Evolutionary conservation across 35 echinoderm and acorn worm genomes (phyloP).

Genomic region (Nesometra sesokonis): DNA sequence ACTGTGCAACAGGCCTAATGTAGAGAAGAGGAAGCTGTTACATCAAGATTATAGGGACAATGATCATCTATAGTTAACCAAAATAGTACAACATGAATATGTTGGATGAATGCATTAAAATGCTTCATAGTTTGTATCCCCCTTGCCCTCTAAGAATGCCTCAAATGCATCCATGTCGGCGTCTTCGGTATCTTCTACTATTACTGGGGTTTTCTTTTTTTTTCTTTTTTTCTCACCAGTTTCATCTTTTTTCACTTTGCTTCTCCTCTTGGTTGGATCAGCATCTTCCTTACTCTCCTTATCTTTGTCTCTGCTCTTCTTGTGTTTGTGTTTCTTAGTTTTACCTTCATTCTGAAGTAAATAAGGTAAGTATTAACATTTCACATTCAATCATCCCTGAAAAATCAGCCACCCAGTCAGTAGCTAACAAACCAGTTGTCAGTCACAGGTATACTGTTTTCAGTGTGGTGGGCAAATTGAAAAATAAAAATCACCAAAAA

Average conservation of each 20-base stretch:
- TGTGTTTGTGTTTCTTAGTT: slow-evolving; percentile 69
- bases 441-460: too few species aligned
- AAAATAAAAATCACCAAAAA: too few species aligned
- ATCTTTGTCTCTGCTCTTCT: slow-evolving; percentile 52
- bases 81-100: too few species aligned
- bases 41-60: too few species aligned
- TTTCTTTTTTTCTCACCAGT: slow-evolving; percentile 35
- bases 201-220: neutral
- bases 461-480: too few species aligned
- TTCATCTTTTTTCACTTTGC: slow-evolving; percentile 3
- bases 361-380: neutral
- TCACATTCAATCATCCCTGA: too few species aligned
- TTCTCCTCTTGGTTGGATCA: neutral
- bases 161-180: slow-evolving; percentile 45
- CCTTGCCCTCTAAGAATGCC: slow-evolving; percentile 54
- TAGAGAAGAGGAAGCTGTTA: too few species aligned
- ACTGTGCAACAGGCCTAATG: too few species aligned
- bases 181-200: neutral
- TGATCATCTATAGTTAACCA: too few species aligned
- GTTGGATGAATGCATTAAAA: slow-evolving; percentile 27
- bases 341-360: slow-evolving; percentile 50
- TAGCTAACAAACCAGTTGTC: too few species aligned
- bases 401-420: too few species aligned
- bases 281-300: slow-evolving; percentile 14
- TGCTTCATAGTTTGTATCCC: slow-evolving; percentile 42